These are phyloP conservation scores for Oreochromis tanganicae DNA, from an alignment of 2,113 vertebrate genomes.

Conservation along the genomic window DNA sequence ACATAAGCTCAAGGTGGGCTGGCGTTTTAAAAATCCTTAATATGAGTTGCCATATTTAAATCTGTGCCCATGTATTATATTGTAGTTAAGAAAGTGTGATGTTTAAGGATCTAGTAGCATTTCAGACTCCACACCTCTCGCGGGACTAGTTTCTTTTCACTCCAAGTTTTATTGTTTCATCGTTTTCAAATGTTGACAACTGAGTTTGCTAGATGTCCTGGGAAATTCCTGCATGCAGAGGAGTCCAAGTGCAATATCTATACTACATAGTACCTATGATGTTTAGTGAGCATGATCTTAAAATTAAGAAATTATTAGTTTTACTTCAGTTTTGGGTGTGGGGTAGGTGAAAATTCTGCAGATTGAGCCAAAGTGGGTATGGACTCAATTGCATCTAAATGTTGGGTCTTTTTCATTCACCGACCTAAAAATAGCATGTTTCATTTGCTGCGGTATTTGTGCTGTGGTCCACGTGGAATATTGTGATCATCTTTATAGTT, in stretches of 20 bases:
- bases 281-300: background rate
- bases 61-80: background rate
- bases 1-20: background rate
- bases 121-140: background rate
- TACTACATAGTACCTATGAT: rapidly evolving
- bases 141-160: background rate
- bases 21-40: background rate
- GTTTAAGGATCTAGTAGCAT: background rate
- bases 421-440: background rate
- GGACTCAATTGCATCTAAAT: background rate
- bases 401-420: background rate
- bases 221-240: background rate
- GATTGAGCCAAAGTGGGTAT: background rate
- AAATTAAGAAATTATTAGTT: background rate
- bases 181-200: background rate
- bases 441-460: background rate
- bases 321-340: background rate
- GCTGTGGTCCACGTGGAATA: background rate
- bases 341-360: background rate
- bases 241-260: background rate
- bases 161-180: background rate
- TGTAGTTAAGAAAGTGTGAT: background rate
- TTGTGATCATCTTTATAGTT: background rate
- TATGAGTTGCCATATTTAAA: background rate
- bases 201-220: background rate